Percentiles rank a stretch among this genome's conserved stretches.
These are phyloP conservation scores for Hippolais icterina DNA, from an alignment of 2,113 vertebrate genomes.

Conservation along the genomic window DNA sequence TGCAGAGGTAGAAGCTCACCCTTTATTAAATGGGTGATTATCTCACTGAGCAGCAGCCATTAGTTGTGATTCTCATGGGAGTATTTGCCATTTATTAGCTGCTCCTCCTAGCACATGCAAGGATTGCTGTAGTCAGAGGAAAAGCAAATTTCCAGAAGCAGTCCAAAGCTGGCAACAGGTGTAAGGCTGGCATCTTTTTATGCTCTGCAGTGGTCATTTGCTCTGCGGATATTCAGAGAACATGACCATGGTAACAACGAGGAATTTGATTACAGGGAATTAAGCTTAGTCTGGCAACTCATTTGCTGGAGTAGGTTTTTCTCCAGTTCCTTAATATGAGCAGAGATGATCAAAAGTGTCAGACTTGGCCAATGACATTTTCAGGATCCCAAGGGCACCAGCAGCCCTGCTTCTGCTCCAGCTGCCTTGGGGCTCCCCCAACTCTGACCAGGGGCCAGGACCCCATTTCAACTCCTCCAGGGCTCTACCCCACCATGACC, in stretches of 20 bases:
- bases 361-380: neutral
- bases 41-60: neutral
- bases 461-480: neutral
- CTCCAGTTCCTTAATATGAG: neutral
- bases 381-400: neutral
- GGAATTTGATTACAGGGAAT: neutral
- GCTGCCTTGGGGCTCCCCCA: fast-evolving
- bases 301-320: neutral
- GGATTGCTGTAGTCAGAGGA: neutral
- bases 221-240: neutral
- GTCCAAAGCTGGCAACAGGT: neutral
- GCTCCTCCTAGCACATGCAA: neutral
- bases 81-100: neutral
- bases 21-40: slow-evolving; percentile 27
- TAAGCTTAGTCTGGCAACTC: neutral
- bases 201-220: neutral
- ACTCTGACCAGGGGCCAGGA: neutral
- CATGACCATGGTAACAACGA: neutral
- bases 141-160: neutral
- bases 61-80: neutral
- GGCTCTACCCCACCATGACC: neutral
- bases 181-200: neutral
- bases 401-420: neutral
- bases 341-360: neutral
- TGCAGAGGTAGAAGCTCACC: neutral